Conservation (phyloP, 2,113 vertebrate species). For the Perccottus glenii region DNA sequence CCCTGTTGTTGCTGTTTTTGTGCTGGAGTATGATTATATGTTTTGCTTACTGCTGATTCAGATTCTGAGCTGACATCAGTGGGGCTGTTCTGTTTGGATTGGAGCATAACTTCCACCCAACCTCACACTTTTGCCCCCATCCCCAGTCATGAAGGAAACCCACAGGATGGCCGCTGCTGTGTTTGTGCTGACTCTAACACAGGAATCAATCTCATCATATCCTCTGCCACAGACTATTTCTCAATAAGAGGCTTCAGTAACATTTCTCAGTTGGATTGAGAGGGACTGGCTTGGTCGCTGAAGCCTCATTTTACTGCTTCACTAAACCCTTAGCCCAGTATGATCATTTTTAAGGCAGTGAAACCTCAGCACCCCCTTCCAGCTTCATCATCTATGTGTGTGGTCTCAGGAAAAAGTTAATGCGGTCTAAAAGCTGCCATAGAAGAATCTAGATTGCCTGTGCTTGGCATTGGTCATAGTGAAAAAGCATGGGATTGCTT, state of each 20-base stretch:
- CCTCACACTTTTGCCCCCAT: slow-evolving; percentile 21
- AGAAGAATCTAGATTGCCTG: slow-evolving; percentile 50
- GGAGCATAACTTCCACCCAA: slow-evolving; percentile 29
- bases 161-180: slow-evolving; percentile 24
- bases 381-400: slow-evolving; percentile 57
- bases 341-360: slow-evolving; percentile 56
- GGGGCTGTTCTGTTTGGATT: slow-evolving; percentile 66
- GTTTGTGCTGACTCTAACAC: slow-evolving; percentile 43
- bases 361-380: slow-evolving; percentile 18
- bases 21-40: slow-evolving; percentile 64
- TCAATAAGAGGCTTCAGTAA: slow-evolving; percentile 39
- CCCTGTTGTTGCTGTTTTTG: slow-evolving; percentile 71
- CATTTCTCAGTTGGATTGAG: slow-evolving; percentile 39
- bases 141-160: slow-evolving; percentile 31
- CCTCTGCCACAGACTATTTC: slow-evolving; percentile 34
- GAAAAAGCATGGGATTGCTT: slow-evolving; percentile 51
- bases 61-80: slow-evolving; percentile 39
- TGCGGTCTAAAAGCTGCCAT: slow-evolving; percentile 54
- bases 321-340: slow-evolving; percentile 30
- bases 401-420: slow-evolving; percentile 59
- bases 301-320: slow-evolving; percentile 54
- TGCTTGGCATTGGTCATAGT: slow-evolving; percentile 47
- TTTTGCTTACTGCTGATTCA: slow-evolving; percentile 60
- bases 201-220: slow-evolving; percentile 41
- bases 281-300: slow-evolving; percentile 13